Percentiles rank a stretch among this genome's conserved stretches.
phyloP scores from a whole-genome alignment of 2,797 vertebrate species.

The Leptoclinus maculatus region DNA sequence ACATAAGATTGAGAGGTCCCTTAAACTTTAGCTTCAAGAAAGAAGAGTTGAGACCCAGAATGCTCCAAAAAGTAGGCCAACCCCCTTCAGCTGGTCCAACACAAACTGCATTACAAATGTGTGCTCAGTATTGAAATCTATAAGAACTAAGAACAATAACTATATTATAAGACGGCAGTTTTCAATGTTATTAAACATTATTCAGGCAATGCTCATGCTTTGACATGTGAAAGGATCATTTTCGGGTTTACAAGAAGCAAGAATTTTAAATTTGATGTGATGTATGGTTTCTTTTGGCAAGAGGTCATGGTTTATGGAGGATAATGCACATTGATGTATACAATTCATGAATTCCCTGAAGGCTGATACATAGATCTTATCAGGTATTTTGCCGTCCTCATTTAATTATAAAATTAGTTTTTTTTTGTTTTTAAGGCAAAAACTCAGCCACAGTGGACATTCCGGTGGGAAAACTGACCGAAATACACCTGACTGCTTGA shows the following conservation, averaged over 20 bases:
- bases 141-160: background rate
- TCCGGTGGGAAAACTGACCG: background rate
- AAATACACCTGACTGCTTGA: background rate
- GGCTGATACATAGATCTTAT: background rate
- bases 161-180: background rate
- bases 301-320: background rate
- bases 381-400: background rate
- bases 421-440: background rate
- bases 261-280: no score
- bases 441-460: background rate
- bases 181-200: background rate
- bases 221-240: no score
- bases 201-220: background rate
- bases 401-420: background rate
- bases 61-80: slow-evolving; percentile 34
- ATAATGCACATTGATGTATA: background rate
- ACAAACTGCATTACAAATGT: slow-evolving; percentile 21
- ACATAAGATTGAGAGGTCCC: background rate
- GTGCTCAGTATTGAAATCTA: background rate
- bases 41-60: background rate
- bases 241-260: no score
- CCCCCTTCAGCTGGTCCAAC: background rate
- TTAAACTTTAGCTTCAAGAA: background rate
- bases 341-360: background rate
- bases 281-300: no score